These are phyloP conservation scores for Cistogaster globosa DNA, from an alignment of 2,888 invertebrate genomes.

Conservation along the genomic window DNA sequence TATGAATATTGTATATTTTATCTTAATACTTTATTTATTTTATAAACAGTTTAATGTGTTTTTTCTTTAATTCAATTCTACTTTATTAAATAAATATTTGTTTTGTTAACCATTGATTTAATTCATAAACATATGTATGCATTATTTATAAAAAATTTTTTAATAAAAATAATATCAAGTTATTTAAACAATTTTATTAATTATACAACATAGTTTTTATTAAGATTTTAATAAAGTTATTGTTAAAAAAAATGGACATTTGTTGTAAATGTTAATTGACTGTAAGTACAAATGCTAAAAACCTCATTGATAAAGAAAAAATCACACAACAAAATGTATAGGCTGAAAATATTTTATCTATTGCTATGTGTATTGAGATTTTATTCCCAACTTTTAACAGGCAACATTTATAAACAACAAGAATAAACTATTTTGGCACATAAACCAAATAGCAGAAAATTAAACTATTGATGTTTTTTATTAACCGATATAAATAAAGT, in stretches of 20 bases:
- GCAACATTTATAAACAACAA: too few species aligned
- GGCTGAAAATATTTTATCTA: too few species aligned
- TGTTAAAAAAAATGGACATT: constrained; percentile 29
- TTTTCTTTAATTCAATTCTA: constrained; percentile 70
- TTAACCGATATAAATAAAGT: too few species aligned
- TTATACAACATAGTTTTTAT: constrained; percentile 46
- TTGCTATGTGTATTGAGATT: too few species aligned
- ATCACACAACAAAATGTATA: too few species aligned
- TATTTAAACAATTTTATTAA: constrained; percentile 57
- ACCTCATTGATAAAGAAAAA: too few species aligned
- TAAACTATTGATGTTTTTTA: too few species aligned
- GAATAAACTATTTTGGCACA: too few species aligned
- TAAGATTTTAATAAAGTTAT: constrained; percentile 62
- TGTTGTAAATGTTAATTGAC: background rate
- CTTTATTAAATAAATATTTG: constrained; percentile 63
- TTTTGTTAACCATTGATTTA: constrained; percentile 73
- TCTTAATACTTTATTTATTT: constrained; percentile 41
- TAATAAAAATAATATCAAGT: constrained; percentile 42
- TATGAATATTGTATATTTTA: constrained; percentile 34
- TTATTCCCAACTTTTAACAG: too few species aligned
- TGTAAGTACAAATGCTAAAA: background rate
- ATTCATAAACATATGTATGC: constrained; percentile 54
- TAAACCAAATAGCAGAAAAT: too few species aligned
- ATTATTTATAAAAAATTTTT: constrained; percentile 60
- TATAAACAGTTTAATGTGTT: constrained; percentile 35